Evolutionary conservation across 2,888 invertebrate genomes (phyloP), one percentile per base, ranked within the genome.

Genomic region (Campoletis raptor): DNA sequence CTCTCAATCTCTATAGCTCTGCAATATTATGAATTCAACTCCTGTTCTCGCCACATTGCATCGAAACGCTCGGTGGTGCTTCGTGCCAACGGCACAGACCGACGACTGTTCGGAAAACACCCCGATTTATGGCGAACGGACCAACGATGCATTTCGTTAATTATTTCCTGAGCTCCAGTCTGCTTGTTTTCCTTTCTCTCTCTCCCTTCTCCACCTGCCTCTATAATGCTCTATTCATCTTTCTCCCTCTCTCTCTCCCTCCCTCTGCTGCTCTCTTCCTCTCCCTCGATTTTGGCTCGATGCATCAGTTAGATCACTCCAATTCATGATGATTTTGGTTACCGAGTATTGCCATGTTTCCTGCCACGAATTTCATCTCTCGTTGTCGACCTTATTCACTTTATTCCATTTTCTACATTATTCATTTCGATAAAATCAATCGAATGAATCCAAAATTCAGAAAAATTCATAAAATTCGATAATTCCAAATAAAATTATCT

Each of bases 141-240:
- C 86, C 88, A 90, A 90, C 90, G 89, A 89, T 90, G 90, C 91
- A 90, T 90, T 91, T 90, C 90, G 91, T 90, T 91, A 91, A 91
- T 91, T 91, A 91, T 91, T 91, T 90, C 89, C 90, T 85, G 86
- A 90, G 85, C 88, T 89, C 87, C 86, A 78, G 73, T 66, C 80
- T 54, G 57, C 66, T 61, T 24, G 54, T n/a, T 77, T 73, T 52
- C 73, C 54, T 40, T 80, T 64, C 76, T 61, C 74, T 45, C 42
- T 12, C 30, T 18, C 69, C 36, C 45, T 66, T 66, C 54, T 64
- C 69, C 30, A 30, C 61, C 42, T 69, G 61, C 12, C 37, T 21
- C 18, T 54, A 10, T 24, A 48, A 48, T 48, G 48, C 30, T 70
- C 45, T 45, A 18, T n/a, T 36, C 48, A 40, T 24, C 54, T 48